Evolutionary conservation across 2,888 invertebrate species (phyloP).

Genomic region (Onthophagus sagittarius): DNA sequence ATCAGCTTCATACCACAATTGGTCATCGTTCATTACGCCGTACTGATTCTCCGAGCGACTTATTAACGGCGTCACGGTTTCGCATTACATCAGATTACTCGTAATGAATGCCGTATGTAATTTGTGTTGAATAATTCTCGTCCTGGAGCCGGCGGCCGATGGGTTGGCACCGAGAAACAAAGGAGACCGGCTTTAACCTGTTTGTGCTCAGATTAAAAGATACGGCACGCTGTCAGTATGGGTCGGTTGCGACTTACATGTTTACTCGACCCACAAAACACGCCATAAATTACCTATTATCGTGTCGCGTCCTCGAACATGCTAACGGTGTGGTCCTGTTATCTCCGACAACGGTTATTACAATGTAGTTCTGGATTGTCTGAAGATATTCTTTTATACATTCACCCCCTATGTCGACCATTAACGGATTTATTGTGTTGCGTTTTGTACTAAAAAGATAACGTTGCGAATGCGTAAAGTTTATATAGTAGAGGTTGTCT

Average conservation of each 20-base stretch:
- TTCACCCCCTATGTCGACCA: background rate
- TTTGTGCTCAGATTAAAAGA: conserved; percentile 26
- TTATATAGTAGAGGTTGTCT: too few relatives aligned
- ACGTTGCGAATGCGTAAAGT: too few relatives aligned
- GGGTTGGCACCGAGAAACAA: conserved; percentile 14
- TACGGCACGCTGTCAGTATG: conserved; percentile 23
- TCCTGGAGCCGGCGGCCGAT: background rate
- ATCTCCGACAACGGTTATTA: conserved; percentile 5
- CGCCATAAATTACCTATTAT: conserved; percentile 25
- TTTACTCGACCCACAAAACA: conserved; percentile 22
- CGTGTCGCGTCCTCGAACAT: conserved; percentile 23
- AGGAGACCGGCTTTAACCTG: conserved; percentile 23
- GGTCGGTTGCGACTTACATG: conserved; percentile 19
- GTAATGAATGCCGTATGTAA: background rate
- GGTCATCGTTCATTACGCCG: background rate
- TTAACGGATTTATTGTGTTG: background rate
- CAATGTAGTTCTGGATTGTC: background rate
- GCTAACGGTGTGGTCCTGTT: conserved; percentile 12
- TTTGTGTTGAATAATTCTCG: background rate
- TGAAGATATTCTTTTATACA: background rate
- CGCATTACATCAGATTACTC: background rate
- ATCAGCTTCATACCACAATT: background rate
- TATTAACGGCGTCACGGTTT: background rate
- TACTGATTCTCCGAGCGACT: background rate
- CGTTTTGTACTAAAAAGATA: background rate